Base-by-base conservation (phyloP, 92 coral and sea anemone species). In the Paramuricea clavata region DNA sequence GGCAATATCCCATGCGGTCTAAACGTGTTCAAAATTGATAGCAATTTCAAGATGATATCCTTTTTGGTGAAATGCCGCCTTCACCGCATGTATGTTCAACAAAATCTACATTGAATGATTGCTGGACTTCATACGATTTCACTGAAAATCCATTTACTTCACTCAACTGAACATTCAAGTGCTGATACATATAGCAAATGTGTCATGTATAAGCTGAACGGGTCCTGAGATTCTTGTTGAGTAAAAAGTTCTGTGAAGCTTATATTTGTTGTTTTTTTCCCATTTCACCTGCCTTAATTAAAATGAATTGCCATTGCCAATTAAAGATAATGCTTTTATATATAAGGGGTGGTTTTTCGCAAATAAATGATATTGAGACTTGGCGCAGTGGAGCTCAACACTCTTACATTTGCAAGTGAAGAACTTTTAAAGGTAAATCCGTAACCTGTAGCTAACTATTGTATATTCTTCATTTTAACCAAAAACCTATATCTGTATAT, bases 261-360 rank as follows among this genome's bases (percentile, higher is more conserved):
- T 22, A 60, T 60, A 60, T 26, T 6, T 2, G 5, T 28, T 0
- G n/a, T n/a, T 60, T 26, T 8, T 30, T 30, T 65, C n/a, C n/a
- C 44, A 39, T 65, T 74, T 44, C 61, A 74, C 81, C 81, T 74
- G 61, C 22, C 36, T 27, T 49, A 44, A 74, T 74, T 49, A 74
- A 44, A 44, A 44, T 35, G 59, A 44, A 28, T 26, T 30, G 81
- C 44, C 44, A 47, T 74, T 74, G 44, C 44, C 81, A 74, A 74
- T 74, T 74, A 74, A 31, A 39, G 72, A 1, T 0, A 65, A 33
- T n/a, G 22, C 2, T 9, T 65, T 31, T 28, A 13, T 65, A 65
- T 65, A 65, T 65, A 65, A 65, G 36, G 72, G 39, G 72, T 65
- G 72, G 72, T 21, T 28, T n/a, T 19, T 65, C 36, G 17, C 72